Conservation (phyloP, 2,797 vertebrate genomes). For the Coendou prehensilis region DNA sequence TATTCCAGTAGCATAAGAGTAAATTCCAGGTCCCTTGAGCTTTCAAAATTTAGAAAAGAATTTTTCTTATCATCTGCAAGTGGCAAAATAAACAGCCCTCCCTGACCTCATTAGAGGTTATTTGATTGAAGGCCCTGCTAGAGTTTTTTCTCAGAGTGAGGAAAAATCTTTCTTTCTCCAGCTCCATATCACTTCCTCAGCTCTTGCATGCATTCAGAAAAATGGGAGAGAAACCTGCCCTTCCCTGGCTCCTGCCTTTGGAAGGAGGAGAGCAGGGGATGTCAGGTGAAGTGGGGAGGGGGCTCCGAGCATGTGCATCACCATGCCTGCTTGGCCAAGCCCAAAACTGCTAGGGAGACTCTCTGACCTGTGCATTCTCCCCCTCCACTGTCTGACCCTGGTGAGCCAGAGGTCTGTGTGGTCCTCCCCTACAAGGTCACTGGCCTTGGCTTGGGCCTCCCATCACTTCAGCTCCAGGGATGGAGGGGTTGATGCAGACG, state of each 20-base stretch:
- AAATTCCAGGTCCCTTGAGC: background rate
- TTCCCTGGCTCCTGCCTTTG: background rate
- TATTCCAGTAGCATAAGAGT: background rate
- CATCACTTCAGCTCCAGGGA: background rate
- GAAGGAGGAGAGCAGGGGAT: background rate
- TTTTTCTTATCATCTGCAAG: background rate
- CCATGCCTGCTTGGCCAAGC: background rate
- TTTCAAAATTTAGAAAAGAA: slow-evolving; percentile 1
- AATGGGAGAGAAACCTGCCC: background rate
- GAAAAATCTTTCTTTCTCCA: background rate
- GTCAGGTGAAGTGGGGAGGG: too few relatives aligned
- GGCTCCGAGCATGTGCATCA: rapidly evolving
- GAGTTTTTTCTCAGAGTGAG: background rate
- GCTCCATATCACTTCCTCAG: background rate
- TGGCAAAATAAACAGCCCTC: background rate
- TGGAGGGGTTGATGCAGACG: background rate
- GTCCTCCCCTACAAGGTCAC: too few relatives aligned
- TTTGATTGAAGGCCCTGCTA: background rate
- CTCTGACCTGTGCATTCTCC: too few relatives aligned
- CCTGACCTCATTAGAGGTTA: background rate
- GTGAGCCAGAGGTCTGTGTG: rapidly evolving
- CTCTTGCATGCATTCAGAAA: background rate
- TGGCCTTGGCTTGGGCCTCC: too few relatives aligned
- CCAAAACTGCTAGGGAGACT: rapidly evolving
- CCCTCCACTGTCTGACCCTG: rapidly evolving